These are phyloP conservation scores for Drosophila robusta DNA, from an alignment of 2,888 invertebrate species.

Conservation along the genomic window DNA sequence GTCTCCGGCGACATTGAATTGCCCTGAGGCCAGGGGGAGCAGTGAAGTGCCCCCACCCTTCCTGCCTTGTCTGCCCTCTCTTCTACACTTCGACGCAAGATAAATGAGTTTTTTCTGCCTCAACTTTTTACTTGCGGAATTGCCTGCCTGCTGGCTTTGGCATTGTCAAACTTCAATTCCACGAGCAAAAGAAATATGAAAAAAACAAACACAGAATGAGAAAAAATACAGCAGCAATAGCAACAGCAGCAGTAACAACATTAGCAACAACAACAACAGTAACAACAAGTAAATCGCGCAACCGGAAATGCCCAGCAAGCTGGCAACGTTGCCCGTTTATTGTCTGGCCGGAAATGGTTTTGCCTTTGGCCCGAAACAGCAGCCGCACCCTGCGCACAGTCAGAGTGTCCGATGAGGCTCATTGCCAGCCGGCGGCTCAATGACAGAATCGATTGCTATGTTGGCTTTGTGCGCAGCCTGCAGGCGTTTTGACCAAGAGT, in stretches of 20 bases:
- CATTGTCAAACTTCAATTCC: constrained; percentile 69
- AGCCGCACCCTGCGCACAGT: constrained; percentile 18
- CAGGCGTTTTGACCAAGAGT: constrained; percentile 35
- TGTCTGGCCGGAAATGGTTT: constrained; percentile 79
- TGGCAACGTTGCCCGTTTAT: constrained; percentile 65
- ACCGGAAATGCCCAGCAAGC: constrained; percentile 70
- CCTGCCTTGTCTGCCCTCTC: background rate
- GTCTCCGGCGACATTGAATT: constrained; percentile 63
- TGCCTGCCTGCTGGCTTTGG: constrained; percentile 63
- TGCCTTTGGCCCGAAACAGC: constrained; percentile 59
- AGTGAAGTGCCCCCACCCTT: constrained; percentile 6
- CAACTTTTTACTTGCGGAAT: constrained; percentile 63
- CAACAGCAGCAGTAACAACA: constrained; percentile 40
- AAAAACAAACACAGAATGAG: constrained; percentile 23
- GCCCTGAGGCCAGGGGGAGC: constrained; percentile 52
- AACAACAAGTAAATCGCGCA: constrained; percentile 39
- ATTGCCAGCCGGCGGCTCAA: constrained; percentile 51
- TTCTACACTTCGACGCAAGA: constrained; percentile 34
- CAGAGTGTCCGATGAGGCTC: constrained; percentile 46
- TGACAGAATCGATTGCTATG: constrained; percentile 63
- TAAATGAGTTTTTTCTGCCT: constrained; percentile 60
- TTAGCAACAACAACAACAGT: constrained; percentile 43
- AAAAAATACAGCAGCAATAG: constrained; percentile 33
- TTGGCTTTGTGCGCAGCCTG: constrained; percentile 52
- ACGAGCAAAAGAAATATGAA: constrained; percentile 55